Base-by-base conservation (phyloP, 1,140 invertebrate genomes). In the Dufourea novaeangliae region DNA sequence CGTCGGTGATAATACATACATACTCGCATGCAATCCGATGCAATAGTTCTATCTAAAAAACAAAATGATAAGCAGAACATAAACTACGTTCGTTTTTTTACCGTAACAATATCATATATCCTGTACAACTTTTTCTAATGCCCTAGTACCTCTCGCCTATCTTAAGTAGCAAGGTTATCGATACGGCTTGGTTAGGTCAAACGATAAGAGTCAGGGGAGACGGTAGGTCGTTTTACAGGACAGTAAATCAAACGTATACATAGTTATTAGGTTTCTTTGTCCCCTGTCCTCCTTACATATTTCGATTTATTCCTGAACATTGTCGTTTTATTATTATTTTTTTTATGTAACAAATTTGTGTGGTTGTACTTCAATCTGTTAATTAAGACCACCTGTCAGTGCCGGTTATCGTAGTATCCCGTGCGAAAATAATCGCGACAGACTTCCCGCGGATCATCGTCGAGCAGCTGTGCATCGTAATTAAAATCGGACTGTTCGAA, bases 341-440 rank as follows among this genome's bases (percentile, higher is more conserved):
- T 8, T 25, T 14, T 4, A 17, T 17, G 25, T 8, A 62, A 50
- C 8, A 17, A 61, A n/a, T 20, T 4, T 61, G 54, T 17, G 20
- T 17, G 29, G 37, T 67, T 20, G 34, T 29, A 44, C 46, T 34
- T 11, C 22, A 12, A 32, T 52, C 22, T 22, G 32, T 66, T 66
- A 67, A 75, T 57, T 57, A 68, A 68, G 4, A 57, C 25, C 52
- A 44, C 27, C 57, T 75, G 14, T 67, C 32, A 52, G 8, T 14
- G 2, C 0, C 25, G 34, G 41, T 64, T 54, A 64, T n/a, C n/a
- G n/a, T n/a, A n/a, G n/a, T n/a, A n/a, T n/a, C n/a, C 63, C 11
- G 10, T 39, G 52, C 10, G 8, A 54, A 6, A 56, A 44, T 54
- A 1, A 54, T 66, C 44, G 11, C 12, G 44, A 64, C 32, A 20